Conservation (phyloP, 2,888 invertebrate genomes). For the Coenonympha glycerion region DNA sequence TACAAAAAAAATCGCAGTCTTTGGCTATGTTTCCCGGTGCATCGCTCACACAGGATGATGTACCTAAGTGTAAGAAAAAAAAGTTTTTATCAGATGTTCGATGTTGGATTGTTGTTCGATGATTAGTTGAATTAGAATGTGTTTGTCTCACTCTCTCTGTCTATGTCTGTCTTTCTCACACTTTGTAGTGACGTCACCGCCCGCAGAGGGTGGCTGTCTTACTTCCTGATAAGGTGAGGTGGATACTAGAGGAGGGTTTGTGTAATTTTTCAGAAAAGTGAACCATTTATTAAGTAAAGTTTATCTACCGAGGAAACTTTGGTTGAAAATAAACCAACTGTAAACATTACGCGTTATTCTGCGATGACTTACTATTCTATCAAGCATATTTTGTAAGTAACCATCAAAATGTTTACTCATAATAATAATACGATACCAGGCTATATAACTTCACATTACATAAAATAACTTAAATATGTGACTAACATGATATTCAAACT, state of each 20-base stretch:
- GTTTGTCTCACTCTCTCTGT: constrained; percentile 31
- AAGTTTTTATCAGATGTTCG: constrained; percentile 59
- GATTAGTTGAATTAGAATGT: constrained; percentile 47
- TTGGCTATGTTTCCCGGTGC: background rate
- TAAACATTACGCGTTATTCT: too few species aligned
- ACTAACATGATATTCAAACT: too few species aligned
- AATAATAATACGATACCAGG: too few species aligned
- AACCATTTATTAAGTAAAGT: too few species aligned
- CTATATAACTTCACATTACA: too few species aligned
- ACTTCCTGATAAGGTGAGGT: constrained; percentile 5
- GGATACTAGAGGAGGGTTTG: background rate
- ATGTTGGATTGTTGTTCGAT: constrained; percentile 46
- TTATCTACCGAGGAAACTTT: too few species aligned
- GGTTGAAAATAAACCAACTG: too few species aligned
- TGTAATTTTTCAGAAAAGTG: too few species aligned
- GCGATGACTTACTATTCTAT: too few species aligned
- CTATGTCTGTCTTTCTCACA: constrained; percentile 16
- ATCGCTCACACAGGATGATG: constrained; percentile 12
- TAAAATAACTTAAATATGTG: too few species aligned
- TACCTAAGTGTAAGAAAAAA: constrained; percentile 41
- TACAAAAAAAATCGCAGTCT: background rate
- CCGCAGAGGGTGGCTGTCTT: constrained; percentile 26
- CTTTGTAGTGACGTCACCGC: constrained; percentile 25
- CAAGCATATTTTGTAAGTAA: too few species aligned
- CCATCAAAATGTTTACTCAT: too few species aligned